Conservation (phyloP, 2,113 vertebrate species). For the Carollia perspicillata region DNA sequence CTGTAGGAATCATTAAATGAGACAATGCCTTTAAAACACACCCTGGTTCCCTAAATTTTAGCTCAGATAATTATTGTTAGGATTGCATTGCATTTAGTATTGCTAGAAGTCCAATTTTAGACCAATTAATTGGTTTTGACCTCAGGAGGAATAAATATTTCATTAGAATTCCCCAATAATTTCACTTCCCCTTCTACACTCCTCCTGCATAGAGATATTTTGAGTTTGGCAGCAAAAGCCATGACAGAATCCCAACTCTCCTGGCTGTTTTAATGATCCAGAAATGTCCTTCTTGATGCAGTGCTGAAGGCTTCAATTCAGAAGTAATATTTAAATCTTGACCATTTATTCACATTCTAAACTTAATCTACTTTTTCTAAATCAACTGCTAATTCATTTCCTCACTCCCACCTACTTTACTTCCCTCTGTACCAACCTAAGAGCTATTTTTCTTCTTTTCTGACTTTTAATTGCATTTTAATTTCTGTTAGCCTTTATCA, state of each 20-base stretch:
- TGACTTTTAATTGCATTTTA: not conserved
- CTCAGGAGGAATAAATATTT: conserved; percentile 28
- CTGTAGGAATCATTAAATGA: not conserved
- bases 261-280: not conserved
- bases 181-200: not conserved
- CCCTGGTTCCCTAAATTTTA: not conserved
- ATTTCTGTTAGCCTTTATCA: not conserved
- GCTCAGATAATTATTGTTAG: conserved; percentile 41
- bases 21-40: conserved; percentile 7
- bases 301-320: not conserved
- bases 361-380: not conserved
- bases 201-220: not conserved
- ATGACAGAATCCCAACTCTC: not conserved
- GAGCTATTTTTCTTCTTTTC: not conserved
- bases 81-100: not conserved
- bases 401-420: not conserved
- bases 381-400: not conserved
- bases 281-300: not conserved
- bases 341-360: not conserved
- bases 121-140: not conserved
- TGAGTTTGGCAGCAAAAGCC: not conserved
- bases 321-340: not conserved
- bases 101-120: not conserved
- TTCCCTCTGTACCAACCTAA: not conserved
- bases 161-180: not conserved